Evolutionary conservation across 1,140 invertebrate species (phyloP).

Genomic region (Teleopsis dalmanni): DNA sequence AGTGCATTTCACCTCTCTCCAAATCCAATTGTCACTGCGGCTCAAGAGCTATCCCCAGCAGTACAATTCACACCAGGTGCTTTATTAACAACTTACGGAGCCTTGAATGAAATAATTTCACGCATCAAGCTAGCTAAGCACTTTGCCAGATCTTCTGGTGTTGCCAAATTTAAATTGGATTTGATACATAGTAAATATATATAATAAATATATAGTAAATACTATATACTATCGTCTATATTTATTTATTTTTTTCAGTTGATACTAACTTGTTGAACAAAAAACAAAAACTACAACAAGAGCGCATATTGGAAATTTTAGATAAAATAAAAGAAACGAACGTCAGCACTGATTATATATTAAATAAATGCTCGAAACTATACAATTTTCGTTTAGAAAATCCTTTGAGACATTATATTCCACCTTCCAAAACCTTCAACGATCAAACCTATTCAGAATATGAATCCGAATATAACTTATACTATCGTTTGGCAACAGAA

Average conservation of each 20-base stretch:
- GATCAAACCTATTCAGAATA: constrained; percentile 29
- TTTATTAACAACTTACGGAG: constrained; percentile 31
- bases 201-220: not conserved
- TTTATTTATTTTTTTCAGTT: constrained; percentile 18
- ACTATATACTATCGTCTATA: not conserved
- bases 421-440: constrained; percentile 20
- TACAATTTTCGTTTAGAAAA: constrained; percentile 30
- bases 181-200: constrained; percentile 30
- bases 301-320: constrained; percentile 29
- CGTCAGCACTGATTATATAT: constrained; percentile 19
- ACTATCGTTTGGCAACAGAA: constrained; percentile 31
- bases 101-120: constrained; percentile 39
- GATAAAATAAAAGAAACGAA: constrained; percentile 29
- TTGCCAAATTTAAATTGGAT: constrained; percentile 40
- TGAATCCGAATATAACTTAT: constrained; percentile 32
- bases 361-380: constrained; percentile 27
- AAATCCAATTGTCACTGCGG: constrained; percentile 37
- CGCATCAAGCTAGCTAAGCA: constrained; percentile 42
- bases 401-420: constrained; percentile 30
- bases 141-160: constrained; percentile 33
- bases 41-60: constrained; percentile 34
- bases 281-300: constrained; percentile 24
- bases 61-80: constrained; percentile 35
- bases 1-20: constrained; percentile 30
- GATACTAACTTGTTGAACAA: constrained; percentile 29